Evolutionary conservation across 1,140 invertebrate genomes (phyloP), one percentile per base, ranked within the genome.

Genomic region (Nylanderia fulva): DNA sequence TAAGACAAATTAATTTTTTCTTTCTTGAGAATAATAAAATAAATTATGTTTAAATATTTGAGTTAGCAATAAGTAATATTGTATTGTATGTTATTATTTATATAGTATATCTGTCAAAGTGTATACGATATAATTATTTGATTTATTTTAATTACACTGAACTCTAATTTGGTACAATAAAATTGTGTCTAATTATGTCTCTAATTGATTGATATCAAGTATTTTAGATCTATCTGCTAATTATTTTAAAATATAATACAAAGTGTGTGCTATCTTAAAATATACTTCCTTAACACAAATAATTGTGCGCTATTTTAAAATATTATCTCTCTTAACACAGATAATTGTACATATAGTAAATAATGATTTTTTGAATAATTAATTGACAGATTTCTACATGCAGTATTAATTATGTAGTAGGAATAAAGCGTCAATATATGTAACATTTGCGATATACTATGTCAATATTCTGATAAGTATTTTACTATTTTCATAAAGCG

Each of bases 111-210:
- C 2, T 39, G 7, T 68, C 21, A 13, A 24, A 39, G 21, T 33
- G 39, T 48, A 42, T 77, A n/a, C 33, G n/a, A n/a, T 29, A 68
- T 79, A 79, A 79, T 54, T 66, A 33, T 52, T 77, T 79, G 18
- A 36, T 79, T 79, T 66, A 18, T 36, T 52, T 29, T 39, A 74
- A 42, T 13, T 58, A 42, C 36, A 29, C 18, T 9, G 21, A 33
- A 2, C 18, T 29, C 18, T 76, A 52, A 4, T 76, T 18, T 0
- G 1, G 18, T 48, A 61, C 2, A 5, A 5, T 24, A 9, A 27
- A 39, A n/a, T n/a, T n/a, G n/a, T n/a, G n/a, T n/a, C n/a, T n/a
- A n/a, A 54, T 18, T 21, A 52, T 21, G 13, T n/a, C 0, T 64
- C 11, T n/a, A 1, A 45, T 63, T 72, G 11, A 33, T 29, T 21